Base-by-base conservation (phyloP, 1,140 invertebrate genomes). In the Mamestra configurata region DNA sequence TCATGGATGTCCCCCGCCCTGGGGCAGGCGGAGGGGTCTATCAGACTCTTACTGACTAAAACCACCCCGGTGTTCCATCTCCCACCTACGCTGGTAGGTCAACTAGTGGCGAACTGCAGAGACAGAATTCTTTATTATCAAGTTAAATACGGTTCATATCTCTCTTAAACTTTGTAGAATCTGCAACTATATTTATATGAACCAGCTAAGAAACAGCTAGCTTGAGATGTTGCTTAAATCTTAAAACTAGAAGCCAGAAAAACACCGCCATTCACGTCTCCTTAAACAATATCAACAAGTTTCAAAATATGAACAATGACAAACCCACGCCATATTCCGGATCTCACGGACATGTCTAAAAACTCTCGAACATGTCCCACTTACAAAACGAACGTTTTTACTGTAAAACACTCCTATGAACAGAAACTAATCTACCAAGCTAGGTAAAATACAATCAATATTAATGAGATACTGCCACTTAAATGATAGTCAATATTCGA, bases 341-440 rank as follows among this genome's bases (percentile, higher is more conserved):
- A 68, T 68, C 66, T 49, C 66, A 49, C 66, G 43, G 40, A 49
- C 15, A 68, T 24, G 64, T 70, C 64, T 46, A 15, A 46, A 68
- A 68, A 20, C 18, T 11, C 4, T 4, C 61, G 43, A 40, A 43
- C 35, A 64, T 35, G 40, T 68, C n/a, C 64, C 37, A 68, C 40
- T 68, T 68, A 13, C 61, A 66, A 68, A 24, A 46, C 20, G 0
- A 61, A 61, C n/a, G 27, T 37, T 61, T 61, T 61, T 61, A 20
- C 31, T n/a, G 31, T 35, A 18, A 37, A 18, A 37, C 15, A 24
- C 10, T 13, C 18, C 20, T 43, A 7, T 24, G 20, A 43, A 6
- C 43, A 27, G 11, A 24, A 27, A 43, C 5, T 7, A 11, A 49
- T 68, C 37, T 22, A 22, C 20, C 40, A 15, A 27, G 49, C 20